A percentile compares a stretch with the other conserved stretches of the same genome.
These are phyloP conservation scores for Dasyprocta punctata DNA, from an alignment of 2,113 vertebrate genomes.

Conservation along the genomic window DNA sequence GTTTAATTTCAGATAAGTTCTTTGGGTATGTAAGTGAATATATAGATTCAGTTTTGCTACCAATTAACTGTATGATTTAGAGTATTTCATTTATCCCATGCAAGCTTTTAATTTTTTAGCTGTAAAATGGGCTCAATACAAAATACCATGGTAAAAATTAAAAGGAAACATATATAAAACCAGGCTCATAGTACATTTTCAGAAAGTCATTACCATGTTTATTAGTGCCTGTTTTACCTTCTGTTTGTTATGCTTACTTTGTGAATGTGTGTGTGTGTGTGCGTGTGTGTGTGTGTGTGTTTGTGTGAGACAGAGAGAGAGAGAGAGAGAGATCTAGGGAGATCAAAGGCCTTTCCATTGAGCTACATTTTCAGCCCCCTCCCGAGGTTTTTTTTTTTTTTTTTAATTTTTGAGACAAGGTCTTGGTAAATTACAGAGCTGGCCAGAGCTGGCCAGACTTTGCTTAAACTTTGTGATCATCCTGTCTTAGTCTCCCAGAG, in stretches of 20 bases:
- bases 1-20: background rate
- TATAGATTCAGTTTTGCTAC: background rate
- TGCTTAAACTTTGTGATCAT: background rate
- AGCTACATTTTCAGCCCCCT: background rate
- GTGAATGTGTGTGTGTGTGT: background rate
- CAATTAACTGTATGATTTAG: background rate
- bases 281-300: background rate
- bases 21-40: background rate
- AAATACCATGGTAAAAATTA: background rate
- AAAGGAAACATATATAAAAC: background rate
- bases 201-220: background rate
- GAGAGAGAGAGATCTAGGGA: too few relatives aligned
- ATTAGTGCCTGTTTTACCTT: background rate
- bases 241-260: background rate
- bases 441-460: background rate
- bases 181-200: background rate
- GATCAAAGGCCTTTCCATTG: background rate
- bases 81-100: background rate
- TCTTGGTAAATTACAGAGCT: background rate
- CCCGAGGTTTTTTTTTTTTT: too few relatives aligned
- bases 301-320: too few relatives aligned
- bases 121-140: background rate
- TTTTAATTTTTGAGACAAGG: background rate
- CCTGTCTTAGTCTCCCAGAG: background rate
- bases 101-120: background rate